Evolutionary conservation across 1,140 invertebrate genomes (phyloP).

Genomic region (Hyphantria cunea): DNA sequence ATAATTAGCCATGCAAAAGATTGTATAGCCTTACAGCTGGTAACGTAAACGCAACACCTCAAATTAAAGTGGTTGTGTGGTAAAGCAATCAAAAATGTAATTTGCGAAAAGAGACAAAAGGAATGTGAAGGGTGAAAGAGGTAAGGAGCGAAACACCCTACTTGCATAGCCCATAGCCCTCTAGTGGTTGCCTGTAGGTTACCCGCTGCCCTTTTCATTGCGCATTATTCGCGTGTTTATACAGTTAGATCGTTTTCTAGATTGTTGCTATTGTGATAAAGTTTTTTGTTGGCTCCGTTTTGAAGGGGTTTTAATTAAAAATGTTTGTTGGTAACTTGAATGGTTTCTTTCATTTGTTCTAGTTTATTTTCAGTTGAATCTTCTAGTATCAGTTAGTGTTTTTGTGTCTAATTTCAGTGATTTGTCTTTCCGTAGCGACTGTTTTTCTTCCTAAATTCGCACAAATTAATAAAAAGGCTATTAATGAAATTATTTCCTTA

Average conservation of each 20-base stretch:
- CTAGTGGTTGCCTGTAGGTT: conserved; percentile 55
- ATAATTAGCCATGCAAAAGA: conserved; percentile 1
- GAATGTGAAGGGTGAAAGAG: conserved; percentile 25
- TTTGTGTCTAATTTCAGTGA: no score
- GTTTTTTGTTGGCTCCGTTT: conserved; percentile 70
- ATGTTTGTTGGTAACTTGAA: conserved; percentile 61
- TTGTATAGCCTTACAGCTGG: conserved; percentile 9
- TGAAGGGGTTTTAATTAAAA: conserved; percentile 79
- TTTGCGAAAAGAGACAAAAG: conserved; percentile 49
- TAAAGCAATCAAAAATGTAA: conserved; percentile 68
- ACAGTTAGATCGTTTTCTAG: conserved; percentile 80
- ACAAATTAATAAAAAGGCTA: no score
- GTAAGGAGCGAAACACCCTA: conserved; percentile 23
- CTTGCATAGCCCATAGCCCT: conserved; percentile 44
- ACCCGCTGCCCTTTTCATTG: conserved; percentile 78
- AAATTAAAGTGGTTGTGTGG: conserved; percentile 18
- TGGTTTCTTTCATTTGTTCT: conserved; percentile 52
- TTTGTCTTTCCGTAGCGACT: no score
- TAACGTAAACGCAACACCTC: background rate
- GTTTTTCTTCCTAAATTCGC: no score
- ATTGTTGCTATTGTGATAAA: conserved; percentile 79
- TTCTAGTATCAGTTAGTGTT: no score
- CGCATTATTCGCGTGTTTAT: conserved; percentile 79
- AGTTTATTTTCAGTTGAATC: no score
- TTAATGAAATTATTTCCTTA: no score